These are phyloP conservation scores for Drosophila nigrodunni DNA, from an alignment of 1,140 invertebrate species.

Conservation along the genomic window DNA sequence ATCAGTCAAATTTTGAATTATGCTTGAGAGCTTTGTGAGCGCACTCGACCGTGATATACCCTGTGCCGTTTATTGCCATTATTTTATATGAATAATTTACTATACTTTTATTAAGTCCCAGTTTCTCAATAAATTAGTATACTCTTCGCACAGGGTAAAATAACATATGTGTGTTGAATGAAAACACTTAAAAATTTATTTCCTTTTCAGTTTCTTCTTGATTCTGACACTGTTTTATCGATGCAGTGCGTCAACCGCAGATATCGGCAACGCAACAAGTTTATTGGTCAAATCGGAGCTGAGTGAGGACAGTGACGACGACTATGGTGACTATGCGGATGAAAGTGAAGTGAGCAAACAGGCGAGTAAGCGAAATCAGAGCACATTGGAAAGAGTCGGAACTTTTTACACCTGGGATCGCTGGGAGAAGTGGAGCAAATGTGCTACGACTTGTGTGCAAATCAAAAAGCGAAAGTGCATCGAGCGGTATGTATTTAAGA, in stretches of 20 bases:
- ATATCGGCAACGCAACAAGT: slow-evolving; percentile 5
- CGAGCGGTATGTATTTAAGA: slow-evolving; percentile 41
- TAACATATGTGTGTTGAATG: neutral
- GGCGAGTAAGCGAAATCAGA: slow-evolving; percentile 39
- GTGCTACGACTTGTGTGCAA: slow-evolving; percentile 64
- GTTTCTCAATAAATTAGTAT: too few species aligned
- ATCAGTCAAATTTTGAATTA: slow-evolving; percentile 15
- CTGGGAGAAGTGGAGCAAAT: slow-evolving; percentile 76
- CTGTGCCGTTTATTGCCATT: neutral
- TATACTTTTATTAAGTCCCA: too few species aligned
- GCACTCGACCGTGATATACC: neutral
- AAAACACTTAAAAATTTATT: neutral
- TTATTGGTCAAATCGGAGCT: slow-evolving; percentile 15
- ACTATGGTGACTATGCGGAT: slow-evolving; percentile 50
- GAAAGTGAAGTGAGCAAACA: slow-evolving; percentile 40
- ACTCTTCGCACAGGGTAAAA: neutral
- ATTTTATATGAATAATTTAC: too few species aligned
- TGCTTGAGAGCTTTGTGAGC: neutral
- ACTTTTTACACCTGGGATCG: slow-evolving; percentile 62
- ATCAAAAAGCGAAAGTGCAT: slow-evolving; percentile 61
- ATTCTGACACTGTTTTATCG: neutral
- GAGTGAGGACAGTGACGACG: slow-evolving; percentile 53
- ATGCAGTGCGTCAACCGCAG: neutral
- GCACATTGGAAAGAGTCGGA: slow-evolving; percentile 49
- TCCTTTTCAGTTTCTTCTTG: slow-evolving; percentile 9